A percentile compares a stretch with the other conserved stretches of the same genome.
These are phyloP conservation scores for Gavia stellata DNA, from an alignment of 2,113 vertebrate genomes.

Conservation along the genomic window DNA sequence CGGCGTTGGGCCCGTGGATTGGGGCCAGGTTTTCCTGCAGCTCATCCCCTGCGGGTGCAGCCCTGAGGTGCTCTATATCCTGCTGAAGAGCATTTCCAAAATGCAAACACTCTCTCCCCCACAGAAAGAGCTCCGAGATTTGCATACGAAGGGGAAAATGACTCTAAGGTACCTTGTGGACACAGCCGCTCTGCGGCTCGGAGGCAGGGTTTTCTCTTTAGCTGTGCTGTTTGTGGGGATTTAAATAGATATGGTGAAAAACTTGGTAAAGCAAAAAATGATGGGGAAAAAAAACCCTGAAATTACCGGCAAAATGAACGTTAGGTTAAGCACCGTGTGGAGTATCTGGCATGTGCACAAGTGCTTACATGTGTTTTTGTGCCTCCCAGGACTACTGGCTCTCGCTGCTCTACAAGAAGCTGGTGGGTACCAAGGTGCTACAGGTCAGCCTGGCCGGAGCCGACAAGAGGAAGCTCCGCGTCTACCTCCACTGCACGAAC, in stretches of 20 bases:
- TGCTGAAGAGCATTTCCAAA: neutral
- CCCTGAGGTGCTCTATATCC: neutral
- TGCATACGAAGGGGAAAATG: fast-evolving
- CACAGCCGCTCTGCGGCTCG: neutral
- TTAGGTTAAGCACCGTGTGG: neutral
- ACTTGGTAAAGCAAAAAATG: neutral
- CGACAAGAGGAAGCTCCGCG: conserved; percentile 62
- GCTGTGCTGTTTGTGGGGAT: neutral
- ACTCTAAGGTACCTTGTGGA: neutral
- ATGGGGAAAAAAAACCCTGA: fast-evolving
- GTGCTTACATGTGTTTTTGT: neutral
- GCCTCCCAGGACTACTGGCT: conserved; percentile 88
- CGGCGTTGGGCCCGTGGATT: fast-evolving
- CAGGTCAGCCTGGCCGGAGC: conserved; percentile 13
- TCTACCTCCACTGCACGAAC: conserved; percentile 89
- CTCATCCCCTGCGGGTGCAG: fast-evolving
- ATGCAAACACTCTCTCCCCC: neutral
- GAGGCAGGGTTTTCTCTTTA: neutral
- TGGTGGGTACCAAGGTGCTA: conserved; percentile 86
- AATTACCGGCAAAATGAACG: neutral
- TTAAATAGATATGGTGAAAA: neutral
- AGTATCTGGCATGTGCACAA: neutral
- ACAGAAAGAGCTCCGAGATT: neutral
- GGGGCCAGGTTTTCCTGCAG: neutral
- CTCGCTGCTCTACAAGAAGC: conserved; percentile 87